Base-by-base conservation (phyloP, 2,888 invertebrate species). In the Mylabris sibirica region DNA sequence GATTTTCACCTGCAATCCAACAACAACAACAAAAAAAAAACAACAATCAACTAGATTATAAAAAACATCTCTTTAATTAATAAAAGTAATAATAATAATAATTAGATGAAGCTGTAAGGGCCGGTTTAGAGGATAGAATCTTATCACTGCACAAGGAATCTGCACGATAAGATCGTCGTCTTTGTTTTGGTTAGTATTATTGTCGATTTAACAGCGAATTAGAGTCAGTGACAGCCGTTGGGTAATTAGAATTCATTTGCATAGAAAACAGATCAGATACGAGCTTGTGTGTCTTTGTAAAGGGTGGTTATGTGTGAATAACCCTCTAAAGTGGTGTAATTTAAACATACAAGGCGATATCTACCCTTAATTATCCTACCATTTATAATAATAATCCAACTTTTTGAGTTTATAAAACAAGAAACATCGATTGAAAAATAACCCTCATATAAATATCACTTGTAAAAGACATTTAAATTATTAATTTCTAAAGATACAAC, bases 1-100 rank as follows among this genome's bases (percentile, higher is more conserved):
- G 71, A 94, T 93, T 84, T 93, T 93, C 68, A 93, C 93, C 93
- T 93, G 86, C 22, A 86, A 85, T 35, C 4, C 72, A 74, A 65
- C 41, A 59, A 9, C 35, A 30, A 38, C 38, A 38, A 38, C 11
- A 38, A 2, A 14, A 38, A 38, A 12, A 35, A 11, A 35, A 35
- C 11, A 35, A 11, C 35, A 35, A 35, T 35, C 35, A 35, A 11
- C 35, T n/a, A n/a, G n/a, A n/a, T n/a, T n/a, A 35, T 8, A 35
- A 30, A 30, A 35, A 1, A 6, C 35, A 35, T 35, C 35, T 8
- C 35, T 12, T 35, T 30, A 30, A 30, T 30, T 30, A 30, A 30
- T 30, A 3, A 30, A 30, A n/a, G n/a, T n/a, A n/a, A n/a, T n/a
- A n/a, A n/a, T n/a, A n/a, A n/a, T n/a, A n/a, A n/a, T n/a, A n/a